Base-by-base conservation (phyloP, 2,113 vertebrate genomes). In the Manacus vitellinus region DNA sequence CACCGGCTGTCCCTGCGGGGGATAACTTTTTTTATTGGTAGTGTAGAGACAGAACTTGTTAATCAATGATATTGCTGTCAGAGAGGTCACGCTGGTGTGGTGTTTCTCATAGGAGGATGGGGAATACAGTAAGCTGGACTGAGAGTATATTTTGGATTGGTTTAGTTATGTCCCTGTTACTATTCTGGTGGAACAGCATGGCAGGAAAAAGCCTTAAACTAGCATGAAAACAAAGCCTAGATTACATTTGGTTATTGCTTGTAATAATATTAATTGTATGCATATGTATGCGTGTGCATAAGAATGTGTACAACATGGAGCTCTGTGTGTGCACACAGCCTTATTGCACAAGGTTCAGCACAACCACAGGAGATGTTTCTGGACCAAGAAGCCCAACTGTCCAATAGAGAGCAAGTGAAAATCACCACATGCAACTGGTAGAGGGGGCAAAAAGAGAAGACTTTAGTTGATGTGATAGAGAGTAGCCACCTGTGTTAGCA, bases 241-340 rank as follows among this genome's bases (percentile, higher is more conserved):
- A 24, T 72, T 55, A 23, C 4, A 3, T 77, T 24, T 86, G 3
- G 3, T 78, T 74, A 13, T 37, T 66, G 11, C n/a, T 49, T 73
- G 12, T 31, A n/a, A 12, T 33, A 21, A 9, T 4, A 9, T 56
- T 82, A 65, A 14, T 15, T 37, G 21, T 62, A 43, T 8, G 4
- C 37, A 2, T 2, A 0, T 16, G 6, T 30, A 1, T 41, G 30
- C 2, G 1, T 1, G 4, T 19, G 5, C 61, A 27, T n/a, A 52
- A 22, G n/a, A 24, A 44, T 0, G 0, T 28, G 24, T 22, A 4
- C 10, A 33, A 4, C 14, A 5, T 0, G 0, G 49, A 68, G 33
- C 25, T 81, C 22, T 44, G 0, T 16, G 2, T 55, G 35, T 24
- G 18, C 54, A 9, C 6, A 0, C 43, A 56, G n/a, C 10, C 30